Conservation (phyloP, 2,888 invertebrate species). For the Metopia argyrocephala region DNA sequence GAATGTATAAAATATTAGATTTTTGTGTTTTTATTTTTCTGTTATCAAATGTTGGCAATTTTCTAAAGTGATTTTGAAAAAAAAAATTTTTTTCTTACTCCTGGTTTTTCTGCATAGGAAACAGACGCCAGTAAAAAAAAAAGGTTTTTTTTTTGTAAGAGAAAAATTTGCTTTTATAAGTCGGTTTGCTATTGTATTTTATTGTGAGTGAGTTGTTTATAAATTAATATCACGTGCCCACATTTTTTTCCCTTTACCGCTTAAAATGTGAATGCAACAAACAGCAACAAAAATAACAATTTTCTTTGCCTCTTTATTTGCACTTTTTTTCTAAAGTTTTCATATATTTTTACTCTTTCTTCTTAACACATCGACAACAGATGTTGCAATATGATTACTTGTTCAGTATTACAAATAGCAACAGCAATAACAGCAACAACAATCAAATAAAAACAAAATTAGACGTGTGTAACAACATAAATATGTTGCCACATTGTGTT, state of each 20-base stretch:
- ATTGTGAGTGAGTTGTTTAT: conserved; percentile 50
- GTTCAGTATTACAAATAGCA: conserved; percentile 10
- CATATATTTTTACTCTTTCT: neutral
- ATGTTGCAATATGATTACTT: conserved; percentile 58
- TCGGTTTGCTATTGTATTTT: conserved; percentile 16
- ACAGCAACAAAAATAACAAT: conserved; percentile 21
- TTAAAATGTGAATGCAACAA: conserved; percentile 57
- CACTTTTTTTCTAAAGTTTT: neutral
- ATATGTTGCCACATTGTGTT: neutral
- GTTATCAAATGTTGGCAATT: conserved; percentile 38
- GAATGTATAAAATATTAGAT: conserved; percentile 30
- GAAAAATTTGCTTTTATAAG: conserved; percentile 52
- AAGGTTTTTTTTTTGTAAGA: neutral
- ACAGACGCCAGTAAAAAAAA: neutral
- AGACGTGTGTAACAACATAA: conserved; percentile 38
- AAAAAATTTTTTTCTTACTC: neutral
- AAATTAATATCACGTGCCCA: conserved; percentile 63
- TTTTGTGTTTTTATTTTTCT: neutral
- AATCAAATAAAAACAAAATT: conserved; percentile 27
- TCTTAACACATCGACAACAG: conserved; percentile 55
- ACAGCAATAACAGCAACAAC: neutral
- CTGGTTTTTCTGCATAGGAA: neutral
- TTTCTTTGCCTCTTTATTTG: conserved; percentile 15
- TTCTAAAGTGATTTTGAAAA: conserved; percentile 53
- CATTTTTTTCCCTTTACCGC: conserved; percentile 1